These are phyloP conservation scores for Dicycla oo DNA, from an alignment of 2,888 invertebrate genomes.

Conservation along the genomic window DNA sequence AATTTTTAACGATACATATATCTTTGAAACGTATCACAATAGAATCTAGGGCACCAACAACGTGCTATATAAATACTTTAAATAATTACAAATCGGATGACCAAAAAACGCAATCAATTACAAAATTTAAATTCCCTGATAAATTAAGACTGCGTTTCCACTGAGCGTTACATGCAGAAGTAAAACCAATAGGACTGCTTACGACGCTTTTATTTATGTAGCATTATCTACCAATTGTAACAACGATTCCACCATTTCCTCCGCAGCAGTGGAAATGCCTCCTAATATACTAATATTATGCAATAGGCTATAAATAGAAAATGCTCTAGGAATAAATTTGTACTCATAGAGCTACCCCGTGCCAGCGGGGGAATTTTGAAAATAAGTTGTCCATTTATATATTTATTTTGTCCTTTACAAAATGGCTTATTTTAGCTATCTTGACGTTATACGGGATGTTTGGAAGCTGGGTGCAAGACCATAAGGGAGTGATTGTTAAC, in stretches of 20 bases:
- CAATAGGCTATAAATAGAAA: conserved; percentile 27
- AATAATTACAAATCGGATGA: conserved; percentile 43
- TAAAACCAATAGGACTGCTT: neutral
- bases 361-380: conserved; percentile 58
- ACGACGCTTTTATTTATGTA: neutral
- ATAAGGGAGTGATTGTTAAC: no score
- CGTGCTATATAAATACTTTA: conserved; percentile 37
- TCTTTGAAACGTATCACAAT: conserved; percentile 34
- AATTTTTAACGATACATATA: conserved; percentile 38
- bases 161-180: conserved; percentile 9
- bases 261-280: conserved; percentile 10
- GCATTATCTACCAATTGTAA: neutral
- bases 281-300: conserved; percentile 17
- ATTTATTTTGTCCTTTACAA: conserved; percentile 10
- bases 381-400: conserved; percentile 15
- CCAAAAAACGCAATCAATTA: conserved; percentile 46
- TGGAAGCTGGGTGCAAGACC: no score
- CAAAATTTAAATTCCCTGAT: conserved; percentile 6
- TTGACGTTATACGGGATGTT: neutral
- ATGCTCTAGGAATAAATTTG: conserved; percentile 38
- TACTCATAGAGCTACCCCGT: conserved; percentile 47
- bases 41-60: conserved; percentile 48
- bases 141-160: conserved; percentile 28
- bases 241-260: neutral
- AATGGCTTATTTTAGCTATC: conserved; percentile 4